Conservation (phyloP, 1,140 invertebrate genomes). For the Elymnias hypermnestra region DNA sequence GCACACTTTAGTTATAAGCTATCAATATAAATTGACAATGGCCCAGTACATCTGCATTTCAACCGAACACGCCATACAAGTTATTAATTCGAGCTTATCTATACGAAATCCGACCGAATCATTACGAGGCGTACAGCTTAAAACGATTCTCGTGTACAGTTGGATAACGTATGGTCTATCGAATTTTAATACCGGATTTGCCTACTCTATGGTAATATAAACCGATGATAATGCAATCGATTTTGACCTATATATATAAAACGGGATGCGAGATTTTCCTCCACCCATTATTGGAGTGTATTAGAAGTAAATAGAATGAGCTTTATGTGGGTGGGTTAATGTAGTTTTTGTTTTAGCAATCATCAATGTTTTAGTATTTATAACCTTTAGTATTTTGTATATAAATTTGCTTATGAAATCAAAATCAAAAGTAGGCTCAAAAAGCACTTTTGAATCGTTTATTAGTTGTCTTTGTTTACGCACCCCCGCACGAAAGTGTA, state of each 20-base stretch:
- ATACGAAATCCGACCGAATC: slow-evolving; percentile 32
- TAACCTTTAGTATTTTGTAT: too few species aligned
- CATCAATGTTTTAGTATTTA: neutral
- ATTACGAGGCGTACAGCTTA: slow-evolving; percentile 46
- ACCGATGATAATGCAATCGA: slow-evolving; percentile 29
- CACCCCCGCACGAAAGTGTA: too few species aligned
- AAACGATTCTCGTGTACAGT: slow-evolving; percentile 56
- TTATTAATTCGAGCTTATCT: slow-evolving; percentile 33
- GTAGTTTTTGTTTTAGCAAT: slow-evolving; percentile 14
- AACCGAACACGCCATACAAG: slow-evolving; percentile 1
- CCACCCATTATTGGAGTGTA: slow-evolving; percentile 10
- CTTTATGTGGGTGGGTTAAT: slow-evolving; percentile 15
- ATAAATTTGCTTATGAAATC: too few species aligned
- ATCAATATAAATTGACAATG: neutral
- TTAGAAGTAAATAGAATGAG: slow-evolving; percentile 15
- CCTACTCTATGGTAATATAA: slow-evolving; percentile 53
- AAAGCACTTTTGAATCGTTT: too few species aligned
- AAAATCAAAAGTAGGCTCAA: too few species aligned
- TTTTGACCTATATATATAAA: slow-evolving; percentile 29
- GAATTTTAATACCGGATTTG: slow-evolving; percentile 65
- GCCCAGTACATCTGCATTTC: neutral
- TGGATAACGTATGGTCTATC: slow-evolving; percentile 62
- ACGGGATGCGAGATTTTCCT: slow-evolving; percentile 22
- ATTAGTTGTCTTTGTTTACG: too few species aligned
- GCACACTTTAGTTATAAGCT: too few species aligned